These are phyloP conservation scores for Etheostoma cragini DNA, from an alignment of 2,113 vertebrate species.

Conservation along the genomic window DNA sequence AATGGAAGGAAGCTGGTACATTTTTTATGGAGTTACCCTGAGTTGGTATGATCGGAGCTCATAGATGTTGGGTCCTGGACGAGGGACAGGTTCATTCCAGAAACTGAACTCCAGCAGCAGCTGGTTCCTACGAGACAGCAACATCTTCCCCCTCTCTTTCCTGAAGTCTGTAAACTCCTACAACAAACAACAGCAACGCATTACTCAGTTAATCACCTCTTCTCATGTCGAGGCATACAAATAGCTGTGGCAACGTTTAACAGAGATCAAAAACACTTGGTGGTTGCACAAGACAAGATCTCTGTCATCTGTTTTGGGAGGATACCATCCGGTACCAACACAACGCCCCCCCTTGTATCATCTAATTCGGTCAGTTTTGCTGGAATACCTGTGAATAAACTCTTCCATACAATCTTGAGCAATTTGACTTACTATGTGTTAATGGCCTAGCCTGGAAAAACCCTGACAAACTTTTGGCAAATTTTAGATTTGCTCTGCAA, in stretches of 20 bases:
- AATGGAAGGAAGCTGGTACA: background rate
- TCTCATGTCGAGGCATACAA: background rate
- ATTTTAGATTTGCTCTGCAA: no score
- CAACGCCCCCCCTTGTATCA: background rate
- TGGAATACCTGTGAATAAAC: background rate
- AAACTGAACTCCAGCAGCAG: conserved; percentile 97
- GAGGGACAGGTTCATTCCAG: conserved; percentile 95
- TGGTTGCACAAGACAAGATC: background rate
- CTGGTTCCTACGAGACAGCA: conserved; percentile 95
- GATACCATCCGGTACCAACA: background rate
- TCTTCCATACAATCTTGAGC: background rate
- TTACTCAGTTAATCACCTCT: background rate
- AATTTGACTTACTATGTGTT: background rate
- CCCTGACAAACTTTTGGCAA: no score
- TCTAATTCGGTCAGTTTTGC: background rate
- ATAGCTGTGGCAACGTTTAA: background rate
- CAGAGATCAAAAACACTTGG: background rate
- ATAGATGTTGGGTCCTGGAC: conserved; percentile 94
- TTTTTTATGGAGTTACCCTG: conserved; percentile 80
- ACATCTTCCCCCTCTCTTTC: conserved; percentile 92
- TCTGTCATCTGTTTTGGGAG: background rate
- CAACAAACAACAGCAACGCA: conserved; percentile 39
- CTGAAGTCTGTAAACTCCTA: conserved; percentile 93
- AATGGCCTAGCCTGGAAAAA: no score
- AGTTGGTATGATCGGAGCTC: conserved; percentile 97